These are phyloP conservation scores for Entomobrya multifasciata DNA, from an alignment of 2,888 invertebrate genomes.

Conservation along the genomic window DNA sequence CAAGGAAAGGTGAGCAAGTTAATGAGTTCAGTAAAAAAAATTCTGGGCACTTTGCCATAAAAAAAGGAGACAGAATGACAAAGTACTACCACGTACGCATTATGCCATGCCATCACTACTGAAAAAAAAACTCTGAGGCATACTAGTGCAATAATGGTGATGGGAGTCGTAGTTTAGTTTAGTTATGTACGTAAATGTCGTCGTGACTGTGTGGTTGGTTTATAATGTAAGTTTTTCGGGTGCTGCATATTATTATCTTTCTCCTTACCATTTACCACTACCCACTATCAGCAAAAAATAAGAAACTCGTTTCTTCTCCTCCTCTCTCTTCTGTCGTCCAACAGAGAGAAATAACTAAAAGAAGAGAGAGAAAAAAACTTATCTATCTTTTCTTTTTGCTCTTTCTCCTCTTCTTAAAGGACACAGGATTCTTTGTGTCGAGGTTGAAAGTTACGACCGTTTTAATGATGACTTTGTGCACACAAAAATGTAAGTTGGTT, in stretches of 20 bases:
- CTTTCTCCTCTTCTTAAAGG: background rate
- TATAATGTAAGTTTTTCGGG: slow-evolving; percentile 26
- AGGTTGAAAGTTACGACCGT: slow-evolving; percentile 36
- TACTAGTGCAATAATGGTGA: background rate
- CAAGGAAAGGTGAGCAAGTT: slow-evolving; percentile 55
- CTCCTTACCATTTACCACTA: slow-evolving; percentile 10
- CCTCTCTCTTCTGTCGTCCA: no score
- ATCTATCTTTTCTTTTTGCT: no score
- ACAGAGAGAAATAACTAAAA: no score
- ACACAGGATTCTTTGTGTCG: slow-evolving; percentile 6
- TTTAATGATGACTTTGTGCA: slow-evolving; percentile 36
- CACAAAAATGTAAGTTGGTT: slow-evolving; percentile 33
- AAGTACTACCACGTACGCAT: slow-evolving; percentile 39
- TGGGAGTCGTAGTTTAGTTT: no score
- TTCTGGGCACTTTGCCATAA: slow-evolving; percentile 44
- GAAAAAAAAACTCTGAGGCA: no score
- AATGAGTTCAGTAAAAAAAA: slow-evolving; percentile 44
- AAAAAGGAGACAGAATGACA: slow-evolving; percentile 30
- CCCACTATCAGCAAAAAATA: slow-evolving; percentile 22
- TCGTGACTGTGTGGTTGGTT: no score
- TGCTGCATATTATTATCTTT: slow-evolving; percentile 40
- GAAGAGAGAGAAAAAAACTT: background rate
- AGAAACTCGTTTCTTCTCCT: no score
- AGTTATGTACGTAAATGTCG: slow-evolving; percentile 18
- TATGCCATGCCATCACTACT: slow-evolving; percentile 22